Evolutionary conservation across 1,140 invertebrate species (phyloP).

Genomic region (Drosophila funebris): DNA sequence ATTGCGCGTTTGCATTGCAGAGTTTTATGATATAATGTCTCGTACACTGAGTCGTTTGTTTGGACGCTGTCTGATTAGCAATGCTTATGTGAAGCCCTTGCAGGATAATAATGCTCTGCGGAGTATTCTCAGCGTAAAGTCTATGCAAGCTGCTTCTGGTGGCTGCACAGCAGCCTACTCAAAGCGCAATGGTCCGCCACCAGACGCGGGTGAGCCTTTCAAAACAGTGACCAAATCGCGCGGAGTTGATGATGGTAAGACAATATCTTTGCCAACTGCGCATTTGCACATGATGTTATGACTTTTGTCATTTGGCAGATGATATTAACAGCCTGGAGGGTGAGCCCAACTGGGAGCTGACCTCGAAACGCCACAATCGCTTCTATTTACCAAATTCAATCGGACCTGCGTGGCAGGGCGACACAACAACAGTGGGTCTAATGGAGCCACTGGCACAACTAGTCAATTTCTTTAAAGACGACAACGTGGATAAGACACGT

Average conservation of each 20-base stretch:
- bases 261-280: too few species aligned
- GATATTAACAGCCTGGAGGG: conserved; percentile 62
- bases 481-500: conserved; percentile 42
- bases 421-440: conserved; percentile 81
- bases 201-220: conserved; percentile 60
- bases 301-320: conserved; percentile 6
- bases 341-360: conserved; percentile 86
- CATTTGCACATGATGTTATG: too few species aligned
- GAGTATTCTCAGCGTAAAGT: conserved; percentile 2
- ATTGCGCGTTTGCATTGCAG: conserved; percentile 33
- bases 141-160: background rate
- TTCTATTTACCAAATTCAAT: conserved; percentile 89
- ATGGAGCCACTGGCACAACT: conserved; percentile 71
- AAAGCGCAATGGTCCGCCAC: conserved; percentile 65
- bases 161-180: conserved; percentile 54
- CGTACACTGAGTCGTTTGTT: conserved; percentile 35
- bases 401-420: conserved; percentile 87
- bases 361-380: conserved; percentile 87
- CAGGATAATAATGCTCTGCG: conserved; percentile 3
- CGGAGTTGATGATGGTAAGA: conserved; percentile 59
- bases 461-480: conserved; percentile 62
- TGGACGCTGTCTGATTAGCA: conserved; percentile 19
- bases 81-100: conserved; percentile 1
- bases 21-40: conserved; percentile 52
- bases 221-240: conserved; percentile 70